Conservation (phyloP, 2,113 vertebrate species). For the Phaethon lepturus region DNA sequence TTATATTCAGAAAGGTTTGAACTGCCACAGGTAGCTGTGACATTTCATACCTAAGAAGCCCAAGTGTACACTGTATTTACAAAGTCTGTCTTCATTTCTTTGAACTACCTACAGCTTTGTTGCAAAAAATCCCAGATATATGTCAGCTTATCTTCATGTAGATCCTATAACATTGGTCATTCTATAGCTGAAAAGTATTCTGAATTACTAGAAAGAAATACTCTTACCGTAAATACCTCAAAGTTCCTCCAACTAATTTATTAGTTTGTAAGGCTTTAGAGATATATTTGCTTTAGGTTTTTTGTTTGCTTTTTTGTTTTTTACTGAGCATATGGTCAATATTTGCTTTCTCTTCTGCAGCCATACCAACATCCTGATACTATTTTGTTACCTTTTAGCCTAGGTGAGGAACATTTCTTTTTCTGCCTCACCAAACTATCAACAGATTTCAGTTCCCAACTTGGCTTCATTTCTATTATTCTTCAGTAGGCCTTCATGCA, state of each 20-base stretch:
- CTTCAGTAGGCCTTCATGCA: not conserved
- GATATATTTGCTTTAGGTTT: not conserved
- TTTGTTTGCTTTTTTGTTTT: not conserved
- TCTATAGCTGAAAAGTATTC: not conserved
- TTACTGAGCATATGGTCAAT: not conserved
- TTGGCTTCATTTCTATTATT: not conserved
- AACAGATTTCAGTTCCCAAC: not conserved
- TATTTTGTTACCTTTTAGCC: not conserved
- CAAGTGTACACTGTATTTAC: not conserved
- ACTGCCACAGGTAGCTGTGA: not conserved
- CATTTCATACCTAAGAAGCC: constrained; percentile 3
- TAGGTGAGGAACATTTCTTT: not conserved
- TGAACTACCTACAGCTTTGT: not conserved
- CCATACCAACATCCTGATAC: not conserved
- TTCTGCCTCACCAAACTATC: not conserved
- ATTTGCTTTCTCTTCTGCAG: not conserved
- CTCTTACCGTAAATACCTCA: not conserved
- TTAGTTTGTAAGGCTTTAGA: not conserved
- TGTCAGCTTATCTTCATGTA: not conserved
- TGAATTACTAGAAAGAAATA: not conserved
- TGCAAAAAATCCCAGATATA: not conserved
- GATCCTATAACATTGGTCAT: not conserved
- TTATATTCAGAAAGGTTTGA: not conserved
- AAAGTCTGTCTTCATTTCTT: not conserved
- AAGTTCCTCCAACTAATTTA: not conserved